A percentile compares a stretch with the other conserved stretches of the same genome.
Evolutionary conservation across 2,113 vertebrate genomes (phyloP).

Genomic region (Puffinus mauretanicus): DNA sequence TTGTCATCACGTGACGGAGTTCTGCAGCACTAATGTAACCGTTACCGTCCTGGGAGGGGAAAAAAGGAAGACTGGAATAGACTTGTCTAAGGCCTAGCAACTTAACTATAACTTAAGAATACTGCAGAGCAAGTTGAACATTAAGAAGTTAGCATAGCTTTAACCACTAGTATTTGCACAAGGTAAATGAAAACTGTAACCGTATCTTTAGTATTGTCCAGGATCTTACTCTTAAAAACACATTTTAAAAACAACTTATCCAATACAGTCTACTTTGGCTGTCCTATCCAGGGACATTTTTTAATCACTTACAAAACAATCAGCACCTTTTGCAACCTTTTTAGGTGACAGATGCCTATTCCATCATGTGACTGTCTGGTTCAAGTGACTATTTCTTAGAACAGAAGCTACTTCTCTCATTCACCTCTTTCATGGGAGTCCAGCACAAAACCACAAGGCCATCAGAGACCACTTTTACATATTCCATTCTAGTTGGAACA

Average conservation of each 20-base stretch:
- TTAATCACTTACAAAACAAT: not conserved
- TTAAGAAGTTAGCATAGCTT: not conserved
- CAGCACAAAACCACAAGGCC: not conserved
- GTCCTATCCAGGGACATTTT: not conserved
- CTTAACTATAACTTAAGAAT: not conserved
- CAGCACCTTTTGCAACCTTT: not conserved
- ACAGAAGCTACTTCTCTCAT: not conserved
- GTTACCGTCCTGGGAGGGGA: constrained; percentile 86
- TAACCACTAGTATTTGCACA: not conserved
- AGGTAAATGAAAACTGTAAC: not conserved
- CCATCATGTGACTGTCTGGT: not conserved
- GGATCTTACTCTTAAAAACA: not conserved
- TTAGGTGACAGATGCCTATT: not conserved
- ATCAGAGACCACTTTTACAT: not conserved
- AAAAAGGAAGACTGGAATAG: not conserved
- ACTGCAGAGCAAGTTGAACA: not conserved
- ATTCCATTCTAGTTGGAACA: not conserved
- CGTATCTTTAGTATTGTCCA: accelerated
- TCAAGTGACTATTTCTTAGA: not conserved
- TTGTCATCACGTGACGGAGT: constrained; percentile 99
- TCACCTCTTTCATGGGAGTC: not conserved
- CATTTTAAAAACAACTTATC: not conserved
- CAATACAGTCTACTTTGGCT: not conserved
- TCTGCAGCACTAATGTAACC: constrained; percentile 99
- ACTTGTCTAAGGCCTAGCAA: not conserved